Evolutionary conservation across 1,140 invertebrate genomes (phyloP).

Genomic region (Wiebesia pumilae): DNA sequence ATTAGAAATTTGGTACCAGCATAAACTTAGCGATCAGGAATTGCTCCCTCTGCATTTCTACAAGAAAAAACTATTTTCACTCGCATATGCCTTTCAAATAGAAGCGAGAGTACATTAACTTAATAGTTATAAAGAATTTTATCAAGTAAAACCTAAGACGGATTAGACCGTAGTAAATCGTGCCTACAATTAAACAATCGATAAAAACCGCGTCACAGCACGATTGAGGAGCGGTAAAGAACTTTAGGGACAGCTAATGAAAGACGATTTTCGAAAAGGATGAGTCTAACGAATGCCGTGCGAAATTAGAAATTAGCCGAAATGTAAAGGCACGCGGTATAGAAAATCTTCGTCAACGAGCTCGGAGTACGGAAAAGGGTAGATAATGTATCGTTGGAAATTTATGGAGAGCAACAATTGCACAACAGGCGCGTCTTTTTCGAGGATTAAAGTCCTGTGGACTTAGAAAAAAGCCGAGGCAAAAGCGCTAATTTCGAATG

Average conservation of each 20-base stretch:
- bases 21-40: neutral
- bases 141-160: neutral
- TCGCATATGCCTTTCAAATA: no score
- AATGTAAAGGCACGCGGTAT: neutral
- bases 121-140: no score
- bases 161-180: neutral
- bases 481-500: constrained; percentile 58
- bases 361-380: neutral
- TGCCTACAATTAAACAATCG: neutral
- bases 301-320: neutral
- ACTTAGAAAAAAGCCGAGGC: neutral
- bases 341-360: neutral
- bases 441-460: neutral
- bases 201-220: neutral
- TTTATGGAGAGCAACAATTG: constrained; percentile 38
- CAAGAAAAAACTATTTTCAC: neutral
- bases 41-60: neutral
- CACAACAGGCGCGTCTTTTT: neutral
- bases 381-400: constrained; percentile 43
- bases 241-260: neutral
- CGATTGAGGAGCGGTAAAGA: neutral
- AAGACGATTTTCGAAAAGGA: neutral
- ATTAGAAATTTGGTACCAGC: neutral
- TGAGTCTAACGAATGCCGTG: neutral
- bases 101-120: no score